phyloP scores from a whole-genome alignment of 2,888 invertebrate genomes.

The Ormyrus nitidulus region DNA sequence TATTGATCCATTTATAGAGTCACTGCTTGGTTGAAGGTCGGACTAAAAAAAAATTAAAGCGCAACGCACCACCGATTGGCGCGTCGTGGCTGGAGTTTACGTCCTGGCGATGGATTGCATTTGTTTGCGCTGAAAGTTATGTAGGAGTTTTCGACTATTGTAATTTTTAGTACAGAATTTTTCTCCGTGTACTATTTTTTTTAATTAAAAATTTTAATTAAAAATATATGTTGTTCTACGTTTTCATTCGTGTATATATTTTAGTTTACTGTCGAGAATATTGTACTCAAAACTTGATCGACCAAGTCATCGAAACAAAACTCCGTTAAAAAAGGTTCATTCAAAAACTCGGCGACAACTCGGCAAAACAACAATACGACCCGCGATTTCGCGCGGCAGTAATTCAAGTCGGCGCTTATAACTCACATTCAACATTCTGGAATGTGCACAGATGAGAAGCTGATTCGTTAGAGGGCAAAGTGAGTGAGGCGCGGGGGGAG shows the following conservation, averaged over 20 bases:
- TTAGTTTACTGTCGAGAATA: too few relatives aligned
- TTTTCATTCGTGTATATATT: too few relatives aligned
- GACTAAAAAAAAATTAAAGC: slow-evolving; percentile 9
- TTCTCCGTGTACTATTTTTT: too few relatives aligned
- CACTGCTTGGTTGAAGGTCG: slow-evolving; percentile 4
- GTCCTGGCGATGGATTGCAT: not conserved
- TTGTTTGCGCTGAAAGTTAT: not conserved
- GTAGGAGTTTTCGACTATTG: too few relatives aligned
- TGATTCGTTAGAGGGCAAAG: slow-evolving; percentile 20
- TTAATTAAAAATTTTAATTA: too few relatives aligned
- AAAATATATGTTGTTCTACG: too few relatives aligned
- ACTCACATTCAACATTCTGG: slow-evolving; percentile 29
- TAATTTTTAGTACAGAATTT: too few relatives aligned
- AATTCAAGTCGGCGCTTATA: slow-evolving; percentile 8
- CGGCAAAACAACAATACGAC: too few relatives aligned
- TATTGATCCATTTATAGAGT: slow-evolving; percentile 23
- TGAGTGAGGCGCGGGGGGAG: not conserved
- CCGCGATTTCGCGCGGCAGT: not conserved
- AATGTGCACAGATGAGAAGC: slow-evolving; percentile 42
- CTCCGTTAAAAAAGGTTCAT: too few relatives aligned
- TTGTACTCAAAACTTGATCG: too few relatives aligned
- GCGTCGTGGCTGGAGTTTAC: not conserved
- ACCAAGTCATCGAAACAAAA: too few relatives aligned
- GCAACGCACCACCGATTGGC: slow-evolving; percentile 6
- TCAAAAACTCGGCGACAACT: too few relatives aligned